phyloP scores from a whole-genome alignment of 1,140 invertebrate genomes.

The Habropoda laboriosa region DNA sequence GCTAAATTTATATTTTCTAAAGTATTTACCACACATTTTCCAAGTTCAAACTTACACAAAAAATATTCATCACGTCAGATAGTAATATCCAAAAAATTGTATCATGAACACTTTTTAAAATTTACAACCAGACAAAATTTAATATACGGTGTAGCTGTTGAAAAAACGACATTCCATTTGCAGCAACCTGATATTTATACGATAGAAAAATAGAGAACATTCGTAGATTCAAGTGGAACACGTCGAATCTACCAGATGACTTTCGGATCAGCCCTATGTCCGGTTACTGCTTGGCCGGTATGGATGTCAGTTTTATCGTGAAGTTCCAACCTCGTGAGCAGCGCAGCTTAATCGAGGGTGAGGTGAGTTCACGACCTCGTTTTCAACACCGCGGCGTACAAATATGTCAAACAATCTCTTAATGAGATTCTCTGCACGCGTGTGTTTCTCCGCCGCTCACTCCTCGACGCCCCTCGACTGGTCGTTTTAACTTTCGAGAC shows the following conservation, averaged over 20 bases:
- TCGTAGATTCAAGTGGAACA: slow-evolving; percentile 76
- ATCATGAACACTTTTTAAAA: too few species aligned
- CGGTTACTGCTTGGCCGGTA: slow-evolving; percentile 77
- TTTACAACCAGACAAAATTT: too few species aligned
- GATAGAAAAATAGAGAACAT: background rate
- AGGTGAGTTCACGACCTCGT: slow-evolving; percentile 43
- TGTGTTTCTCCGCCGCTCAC: background rate
- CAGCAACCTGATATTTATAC: too few species aligned
- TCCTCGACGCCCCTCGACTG: too few species aligned
- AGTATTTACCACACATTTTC: too few species aligned
- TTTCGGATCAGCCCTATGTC: slow-evolving; percentile 73
- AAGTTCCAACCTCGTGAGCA: slow-evolving; percentile 70
- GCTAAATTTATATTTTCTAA: too few species aligned
- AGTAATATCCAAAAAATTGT: too few species aligned
- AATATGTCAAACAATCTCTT: slow-evolving; percentile 38
- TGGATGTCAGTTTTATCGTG: slow-evolving; percentile 71
- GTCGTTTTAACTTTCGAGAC: background rate
- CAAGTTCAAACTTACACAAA: too few species aligned
- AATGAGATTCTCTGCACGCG: slow-evolving; percentile 12
- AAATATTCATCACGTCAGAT: too few species aligned
- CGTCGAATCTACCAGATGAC: slow-evolving; percentile 56
- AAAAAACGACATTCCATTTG: too few species aligned
- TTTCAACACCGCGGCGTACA: slow-evolving; percentile 1
- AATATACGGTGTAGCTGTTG: too few species aligned
- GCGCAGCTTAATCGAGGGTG: slow-evolving; percentile 42